Conservation (phyloP, 2,888 invertebrate genomes). For the Deilephila elpenor region DNA sequence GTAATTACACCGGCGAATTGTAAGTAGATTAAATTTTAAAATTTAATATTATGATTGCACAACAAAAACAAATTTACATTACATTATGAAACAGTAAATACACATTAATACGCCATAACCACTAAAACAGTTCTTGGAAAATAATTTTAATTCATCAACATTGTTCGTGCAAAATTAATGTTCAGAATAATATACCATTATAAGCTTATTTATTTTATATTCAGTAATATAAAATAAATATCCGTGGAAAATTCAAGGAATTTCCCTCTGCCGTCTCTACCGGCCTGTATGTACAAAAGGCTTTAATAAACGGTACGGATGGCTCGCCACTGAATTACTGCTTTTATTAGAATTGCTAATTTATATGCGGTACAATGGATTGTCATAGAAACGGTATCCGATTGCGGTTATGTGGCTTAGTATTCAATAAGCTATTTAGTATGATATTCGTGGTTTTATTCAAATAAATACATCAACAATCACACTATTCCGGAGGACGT, state of each 20-base stretch:
- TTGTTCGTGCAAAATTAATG: neutral
- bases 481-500: neutral
- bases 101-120: no score
- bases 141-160: neutral
- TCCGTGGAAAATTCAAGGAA: neutral
- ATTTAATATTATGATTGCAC: no score
- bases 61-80: no score
- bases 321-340: constrained; percentile 9
- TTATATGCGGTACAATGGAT: constrained; percentile 3
- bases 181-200: neutral
- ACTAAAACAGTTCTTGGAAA: neutral
- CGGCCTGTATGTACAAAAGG: neutral
- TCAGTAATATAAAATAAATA: neutral
- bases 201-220: neutral
- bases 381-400: neutral
- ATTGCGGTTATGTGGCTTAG: neutral
- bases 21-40: no score
- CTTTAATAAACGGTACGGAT: neutral
- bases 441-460: no score
- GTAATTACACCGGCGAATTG: no score
- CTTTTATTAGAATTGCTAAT: constrained; percentile 17
- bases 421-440: no score
- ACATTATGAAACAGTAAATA: no score
- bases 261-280: neutral
- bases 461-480: neutral